Base-by-base conservation (phyloP, 2,888 invertebrate genomes). In the Leptopilina myrica region DNA sequence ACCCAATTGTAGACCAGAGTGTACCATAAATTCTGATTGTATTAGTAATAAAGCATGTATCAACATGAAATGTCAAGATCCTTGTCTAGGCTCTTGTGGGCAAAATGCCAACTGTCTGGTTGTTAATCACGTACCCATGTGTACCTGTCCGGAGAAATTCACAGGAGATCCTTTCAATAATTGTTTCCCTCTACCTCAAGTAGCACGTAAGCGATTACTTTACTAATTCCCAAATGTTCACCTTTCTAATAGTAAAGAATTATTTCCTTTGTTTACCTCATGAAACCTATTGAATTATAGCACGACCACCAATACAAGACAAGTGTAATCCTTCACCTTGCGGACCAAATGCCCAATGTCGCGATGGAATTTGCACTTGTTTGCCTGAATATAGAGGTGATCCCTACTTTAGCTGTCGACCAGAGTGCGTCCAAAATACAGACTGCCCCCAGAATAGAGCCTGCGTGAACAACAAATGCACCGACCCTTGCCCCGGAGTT, bases 41-140 rank as follows among this genome's bases (percentile, higher is more conserved):
- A 91, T 95, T 11, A 95, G 95, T 87, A 94, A 95, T 88, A 92
- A 94, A 85, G 96, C 97, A 64, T 97, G 97, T 87, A 95, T 97
- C 67, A 94, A 95, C 84, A 94, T 95, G 87, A 95, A 94, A 90
- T 97, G 97, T 89, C 93, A 92, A 84, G 96, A 97, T 90, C 96
- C 96, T 15, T 97, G 96, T 86, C 95, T 95, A 8, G 96, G 96
- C 14, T 95, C 95, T 8, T 97, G 96, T 87, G 95, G 96, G 64
- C 87, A 94, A 79, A 93, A 94, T 86, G 93, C 96, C 78, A 92
- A 93, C 84, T 94, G 95, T 87, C 90, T 90, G 64, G 95, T 96
- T 7, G 93, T 95, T 82, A 95, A 95, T 88, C 96, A 97, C 87
- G 95, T 93, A 79, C 96, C 97, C 1, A 94, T 94, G 76, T 97